Evolutionary conservation across 2,113 vertebrate species (phyloP), one percentile per base, ranked within the genome.

Genomic region (Peromyscus californicus): DNA sequence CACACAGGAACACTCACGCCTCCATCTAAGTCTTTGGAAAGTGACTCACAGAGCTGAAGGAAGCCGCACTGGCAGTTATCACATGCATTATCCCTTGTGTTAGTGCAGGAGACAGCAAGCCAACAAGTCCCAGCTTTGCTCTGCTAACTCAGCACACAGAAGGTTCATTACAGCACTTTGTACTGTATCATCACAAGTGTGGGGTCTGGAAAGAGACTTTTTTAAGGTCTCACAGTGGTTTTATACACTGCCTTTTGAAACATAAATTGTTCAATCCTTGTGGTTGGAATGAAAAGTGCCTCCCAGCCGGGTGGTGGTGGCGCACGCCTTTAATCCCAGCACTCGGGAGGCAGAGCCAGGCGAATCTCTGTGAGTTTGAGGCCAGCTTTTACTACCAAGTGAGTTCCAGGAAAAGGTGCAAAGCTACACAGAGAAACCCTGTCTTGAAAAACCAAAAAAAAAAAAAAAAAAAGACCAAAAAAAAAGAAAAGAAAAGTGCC

Each of bases 1-100:
- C 29, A 39, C 26, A 26, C 3, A 7, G 1, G 13, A n/a, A 29
- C 10, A 63, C 42, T 22, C 21, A 10, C 12, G 12, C 45, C n/a
- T 83, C 24, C 24, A 22, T 1, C 39, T 21, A 24, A 94, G 93
- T 61, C 59, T 76, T 72, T 82, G 61, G 57, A 45, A 69, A 54
- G 65, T 76, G 74, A 86, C 59, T 65, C 45, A 42, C 33, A 16
- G 4, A 22, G 72, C 6, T n/a, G 33, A 51, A 31, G 4, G 65
- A 48, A 72, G 61, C 7, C 3, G 0, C 16, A 13, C 9, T 3
- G 9, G 33, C 39, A 36, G 5, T 36, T 5, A 31, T 4, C 61
- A 57, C 15, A 6, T 36, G 29, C 29, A 22, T 61, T 24, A 12
- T 6, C 48, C 31, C 48, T 3, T 22, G n/a, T 16, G 29, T 54